Conservation (phyloP, 1,140 invertebrate genomes). For the Goniozus legneri region DNA sequence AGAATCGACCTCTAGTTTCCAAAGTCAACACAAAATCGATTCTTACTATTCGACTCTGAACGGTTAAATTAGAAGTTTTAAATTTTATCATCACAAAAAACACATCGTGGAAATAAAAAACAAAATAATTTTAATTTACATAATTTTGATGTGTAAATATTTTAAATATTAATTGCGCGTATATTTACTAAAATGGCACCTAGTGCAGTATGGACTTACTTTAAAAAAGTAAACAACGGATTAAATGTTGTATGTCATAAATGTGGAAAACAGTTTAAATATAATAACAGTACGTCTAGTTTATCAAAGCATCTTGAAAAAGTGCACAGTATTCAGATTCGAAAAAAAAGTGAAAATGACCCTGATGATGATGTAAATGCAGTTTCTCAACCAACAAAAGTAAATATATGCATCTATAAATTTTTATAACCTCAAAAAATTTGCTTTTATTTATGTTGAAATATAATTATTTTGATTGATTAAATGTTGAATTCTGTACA, state of each 20-base stretch:
- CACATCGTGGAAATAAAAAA: background rate
- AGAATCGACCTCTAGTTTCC: background rate
- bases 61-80: background rate
- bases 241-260: background rate
- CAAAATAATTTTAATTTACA: background rate
- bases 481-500: background rate
- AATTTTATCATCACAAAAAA: background rate
- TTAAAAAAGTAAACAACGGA: background rate
- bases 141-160: background rate
- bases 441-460: background rate
- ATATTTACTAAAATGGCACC: background rate
- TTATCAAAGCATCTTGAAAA: background rate
- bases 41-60: background rate
- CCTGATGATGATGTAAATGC: background rate
- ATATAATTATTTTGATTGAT: slow-evolving; percentile 1
- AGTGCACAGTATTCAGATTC: background rate
- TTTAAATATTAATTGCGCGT: background rate
- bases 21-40: background rate
- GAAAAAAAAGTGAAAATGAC: background rate
- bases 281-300: slow-evolving; percentile 2
- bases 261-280: background rate
- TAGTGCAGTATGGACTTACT: slow-evolving; percentile 7
- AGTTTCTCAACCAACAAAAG: background rate
- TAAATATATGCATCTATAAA: background rate
- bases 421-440: slow-evolving; percentile 1